Percentiles rank a stretch among this genome's conserved stretches.
Conservation (phyloP, 2,797 vertebrate genomes). For the Gymnoscopelus braueri region DNA sequence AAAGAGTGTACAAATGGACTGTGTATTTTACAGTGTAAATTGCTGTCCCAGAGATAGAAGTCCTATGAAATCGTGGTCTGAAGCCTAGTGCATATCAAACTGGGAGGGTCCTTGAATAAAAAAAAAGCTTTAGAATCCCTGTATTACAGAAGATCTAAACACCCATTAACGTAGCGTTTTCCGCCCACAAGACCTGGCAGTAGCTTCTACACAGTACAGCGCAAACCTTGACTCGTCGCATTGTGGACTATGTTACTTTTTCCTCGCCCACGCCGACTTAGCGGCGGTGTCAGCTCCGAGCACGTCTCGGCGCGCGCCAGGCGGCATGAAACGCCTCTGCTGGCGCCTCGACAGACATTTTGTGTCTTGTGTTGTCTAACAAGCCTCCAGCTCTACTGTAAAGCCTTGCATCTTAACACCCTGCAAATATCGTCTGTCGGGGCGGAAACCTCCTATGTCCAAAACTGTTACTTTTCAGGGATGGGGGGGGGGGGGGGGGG, state of each 20-base stretch:
- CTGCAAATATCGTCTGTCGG: conserved; percentile 24
- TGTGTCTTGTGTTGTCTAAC: conserved; percentile 67
- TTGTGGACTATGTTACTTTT: conserved; percentile 34
- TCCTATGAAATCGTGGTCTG: too few species aligned
- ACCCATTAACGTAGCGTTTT: not conserved
- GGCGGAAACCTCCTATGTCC: too few species aligned
- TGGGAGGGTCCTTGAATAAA: too few species aligned
- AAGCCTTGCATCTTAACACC: conserved; percentile 68
- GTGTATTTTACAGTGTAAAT: too few species aligned
- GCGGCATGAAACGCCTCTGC: conserved; percentile 57
- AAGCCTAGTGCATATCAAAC: too few species aligned
- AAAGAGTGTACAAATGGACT: too few species aligned
- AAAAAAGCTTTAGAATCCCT: too few species aligned
- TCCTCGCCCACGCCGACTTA: conserved; percentile 20
- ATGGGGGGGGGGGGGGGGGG: too few species aligned
- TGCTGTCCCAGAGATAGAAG: too few species aligned
- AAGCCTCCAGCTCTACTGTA: conserved; percentile 68
- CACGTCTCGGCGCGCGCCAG: conserved; percentile 36
- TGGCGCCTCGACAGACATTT: conserved; percentile 70
- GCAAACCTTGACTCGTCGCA: not conserved
- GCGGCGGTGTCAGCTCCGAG: not conserved
- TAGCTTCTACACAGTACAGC: conserved; percentile 3
- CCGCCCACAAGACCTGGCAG: conserved; percentile 30
- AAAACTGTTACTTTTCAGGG: too few species aligned
- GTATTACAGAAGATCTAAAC: too few species aligned